phyloP scores from a whole-genome alignment of 2,113 vertebrate species.

The Neotragus pygmaeus region DNA sequence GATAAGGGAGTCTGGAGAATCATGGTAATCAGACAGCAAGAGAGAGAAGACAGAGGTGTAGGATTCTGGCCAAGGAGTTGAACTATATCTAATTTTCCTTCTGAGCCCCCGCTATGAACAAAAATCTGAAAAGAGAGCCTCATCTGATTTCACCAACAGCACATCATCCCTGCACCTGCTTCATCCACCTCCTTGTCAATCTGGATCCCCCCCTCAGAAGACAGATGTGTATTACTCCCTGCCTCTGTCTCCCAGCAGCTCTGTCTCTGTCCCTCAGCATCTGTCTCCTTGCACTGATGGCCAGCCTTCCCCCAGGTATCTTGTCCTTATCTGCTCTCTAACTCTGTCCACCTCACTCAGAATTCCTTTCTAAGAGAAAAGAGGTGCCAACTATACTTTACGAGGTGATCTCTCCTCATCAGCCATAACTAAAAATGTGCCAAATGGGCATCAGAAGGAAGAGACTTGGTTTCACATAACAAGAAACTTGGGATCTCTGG shows the following conservation, averaged over 20 bases:
- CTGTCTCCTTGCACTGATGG: neutral
- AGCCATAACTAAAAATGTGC: neutral
- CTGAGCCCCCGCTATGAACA: neutral
- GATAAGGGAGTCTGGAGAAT: neutral
- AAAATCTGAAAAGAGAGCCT: neutral
- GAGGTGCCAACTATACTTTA: neutral
- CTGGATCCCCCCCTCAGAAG: neutral
- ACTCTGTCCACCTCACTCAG: neutral
- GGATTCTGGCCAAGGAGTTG: neutral
- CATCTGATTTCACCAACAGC: neutral
- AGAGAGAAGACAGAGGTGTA: neutral
- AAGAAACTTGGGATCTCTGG: slow-evolving; percentile 15
- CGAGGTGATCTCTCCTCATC: neutral
- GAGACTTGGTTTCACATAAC: neutral
- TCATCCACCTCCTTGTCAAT: neutral
- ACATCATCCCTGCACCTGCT: neutral
- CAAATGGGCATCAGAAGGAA: neutral
- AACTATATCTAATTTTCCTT: neutral
- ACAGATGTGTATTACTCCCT: neutral
- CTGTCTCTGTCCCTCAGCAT: neutral
- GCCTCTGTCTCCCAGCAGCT: neutral
- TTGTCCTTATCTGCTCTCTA: neutral
- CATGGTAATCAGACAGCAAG: neutral
- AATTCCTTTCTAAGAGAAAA: neutral
- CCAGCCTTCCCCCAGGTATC: neutral